Evolutionary conservation across 2,113 vertebrate genomes (phyloP), one percentile per base, ranked within the genome.

Genomic region (Thunnus thynnus): DNA sequence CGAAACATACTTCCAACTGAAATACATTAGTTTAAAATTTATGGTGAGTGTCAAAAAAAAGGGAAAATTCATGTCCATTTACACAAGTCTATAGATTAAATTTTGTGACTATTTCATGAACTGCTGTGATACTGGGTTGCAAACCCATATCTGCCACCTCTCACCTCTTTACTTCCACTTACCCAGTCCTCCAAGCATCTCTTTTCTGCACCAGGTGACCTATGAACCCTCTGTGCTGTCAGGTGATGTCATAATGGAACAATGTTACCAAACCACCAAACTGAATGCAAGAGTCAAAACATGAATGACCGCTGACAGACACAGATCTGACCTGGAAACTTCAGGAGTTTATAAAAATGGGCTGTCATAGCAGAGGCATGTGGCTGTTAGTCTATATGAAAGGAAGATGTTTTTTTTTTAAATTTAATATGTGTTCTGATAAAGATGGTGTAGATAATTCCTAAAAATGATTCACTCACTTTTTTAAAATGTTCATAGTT

Each of bases 191-290:
- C 56, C 52, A 68, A 58, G 66, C 69, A 27, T 80, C 72, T 13
- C 56, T 32, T 80, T 72, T 76, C 74, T 47, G 25, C 68, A 48
- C 47, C 67, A 58, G 69, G 47, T 73, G 82, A 74, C 61, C 71
- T 44, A 14, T 71, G 65, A 84, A 17, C 76, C 25, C 10, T 18
- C 41, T 25, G 61, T 57, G 60, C 36, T 72, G 75, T 66, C 80
- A 87, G 27, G 44, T 22, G 56, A 69, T 47, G 72, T 68, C 11
- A 60, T 68, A 76, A 85, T 36, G 48, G 41, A 7, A n/a, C 27
- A 71, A 25, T 46, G 50, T 83, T 64, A 20, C 20, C 17, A 65
- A 65, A 72, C 52, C 62, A 54, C 18, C 10, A 12, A 30, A 72
- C 63, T 57, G 51, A n/a, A 48, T 47, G 44, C 50, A 25, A 61